Evolutionary conservation across 2,113 vertebrate species (phyloP).

Genomic region (Eptesicus fuscus): DNA sequence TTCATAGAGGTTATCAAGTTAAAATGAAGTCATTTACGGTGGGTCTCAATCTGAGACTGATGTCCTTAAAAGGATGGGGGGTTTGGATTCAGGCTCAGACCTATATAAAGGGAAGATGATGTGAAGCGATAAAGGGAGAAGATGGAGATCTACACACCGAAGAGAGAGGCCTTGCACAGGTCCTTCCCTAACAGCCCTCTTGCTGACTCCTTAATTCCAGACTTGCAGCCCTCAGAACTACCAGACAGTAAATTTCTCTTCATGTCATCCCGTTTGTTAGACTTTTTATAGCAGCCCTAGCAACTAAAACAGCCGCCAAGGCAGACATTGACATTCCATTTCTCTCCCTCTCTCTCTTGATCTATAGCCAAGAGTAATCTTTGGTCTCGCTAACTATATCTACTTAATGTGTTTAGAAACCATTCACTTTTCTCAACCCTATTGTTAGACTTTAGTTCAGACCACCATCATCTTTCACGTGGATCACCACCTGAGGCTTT

Average conservation of each 20-base stretch:
- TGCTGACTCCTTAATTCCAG: not conserved
- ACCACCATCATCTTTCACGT: not conserved
- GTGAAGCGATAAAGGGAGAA: not conserved
- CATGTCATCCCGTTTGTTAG: not conserved
- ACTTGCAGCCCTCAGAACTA: not conserved
- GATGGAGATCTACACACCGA: not conserved
- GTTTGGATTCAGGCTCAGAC: not conserved
- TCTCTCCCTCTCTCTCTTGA: not conserved
- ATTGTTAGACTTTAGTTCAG: not conserved
- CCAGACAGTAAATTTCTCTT: not conserved
- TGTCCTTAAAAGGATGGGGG: not conserved
- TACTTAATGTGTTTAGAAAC: not conserved
- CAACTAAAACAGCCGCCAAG: not conserved
- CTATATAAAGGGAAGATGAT: fast-evolving
- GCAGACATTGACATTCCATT: not conserved
- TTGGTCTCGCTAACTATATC: not conserved
- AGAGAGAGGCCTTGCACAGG: not conserved
- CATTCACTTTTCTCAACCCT: not conserved
- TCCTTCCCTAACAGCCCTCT: not conserved
- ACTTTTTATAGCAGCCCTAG: not conserved
- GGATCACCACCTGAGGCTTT: not conserved
- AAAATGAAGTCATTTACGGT: not conserved
- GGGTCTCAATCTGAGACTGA: not conserved
- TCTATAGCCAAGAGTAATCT: not conserved
- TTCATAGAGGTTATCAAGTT: not conserved